A percentile compares a stretch with the other conserved stretches of the same genome.
Conservation (phyloP, 2,797 vertebrate genomes). For the Tadarida brasiliensis region DNA sequence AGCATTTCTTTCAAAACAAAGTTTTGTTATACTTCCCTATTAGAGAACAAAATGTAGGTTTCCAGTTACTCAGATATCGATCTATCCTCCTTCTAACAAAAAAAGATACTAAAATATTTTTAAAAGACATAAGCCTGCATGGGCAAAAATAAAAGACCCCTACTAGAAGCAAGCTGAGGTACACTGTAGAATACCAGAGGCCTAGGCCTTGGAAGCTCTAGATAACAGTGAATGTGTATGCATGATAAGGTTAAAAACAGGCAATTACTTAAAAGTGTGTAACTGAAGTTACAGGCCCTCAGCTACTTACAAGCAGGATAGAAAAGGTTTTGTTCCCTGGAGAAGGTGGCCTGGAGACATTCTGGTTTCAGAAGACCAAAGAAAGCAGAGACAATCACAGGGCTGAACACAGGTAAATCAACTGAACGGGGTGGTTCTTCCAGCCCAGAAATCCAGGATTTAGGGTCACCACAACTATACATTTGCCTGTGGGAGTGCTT, state of each 20-base stretch:
- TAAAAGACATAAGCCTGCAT: not conserved
- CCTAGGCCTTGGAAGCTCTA: not conserved
- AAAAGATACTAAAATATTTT: not conserved
- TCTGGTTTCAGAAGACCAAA: not conserved
- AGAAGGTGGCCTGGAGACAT: not conserved
- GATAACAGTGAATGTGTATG: not conserved
- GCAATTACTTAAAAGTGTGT: not conserved
- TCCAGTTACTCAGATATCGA: not conserved
- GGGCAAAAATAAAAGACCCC: slow-evolving; percentile 26
- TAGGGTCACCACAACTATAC: not conserved
- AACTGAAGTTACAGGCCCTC: not conserved
- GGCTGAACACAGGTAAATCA: not conserved
- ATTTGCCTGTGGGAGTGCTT: not conserved
- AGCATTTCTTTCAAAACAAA: slow-evolving; percentile 62
- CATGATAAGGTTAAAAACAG: not conserved
- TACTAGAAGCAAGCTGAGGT: slow-evolving; percentile 7
- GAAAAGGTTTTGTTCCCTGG: not conserved
- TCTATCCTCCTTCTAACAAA: slow-evolving; percentile 5
- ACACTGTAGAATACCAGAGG: not conserved
- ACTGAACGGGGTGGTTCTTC: not conserved
- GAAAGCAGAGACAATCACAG: not conserved
- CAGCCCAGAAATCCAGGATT: not conserved
- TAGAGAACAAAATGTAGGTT: slow-evolving; percentile 11
- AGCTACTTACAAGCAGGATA: not conserved
- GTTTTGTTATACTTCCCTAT: not conserved